Evolutionary conservation across 2,888 invertebrate genomes (phyloP), one percentile per base, ranked within the genome.

Genomic region (Palloptera scutellata): DNA sequence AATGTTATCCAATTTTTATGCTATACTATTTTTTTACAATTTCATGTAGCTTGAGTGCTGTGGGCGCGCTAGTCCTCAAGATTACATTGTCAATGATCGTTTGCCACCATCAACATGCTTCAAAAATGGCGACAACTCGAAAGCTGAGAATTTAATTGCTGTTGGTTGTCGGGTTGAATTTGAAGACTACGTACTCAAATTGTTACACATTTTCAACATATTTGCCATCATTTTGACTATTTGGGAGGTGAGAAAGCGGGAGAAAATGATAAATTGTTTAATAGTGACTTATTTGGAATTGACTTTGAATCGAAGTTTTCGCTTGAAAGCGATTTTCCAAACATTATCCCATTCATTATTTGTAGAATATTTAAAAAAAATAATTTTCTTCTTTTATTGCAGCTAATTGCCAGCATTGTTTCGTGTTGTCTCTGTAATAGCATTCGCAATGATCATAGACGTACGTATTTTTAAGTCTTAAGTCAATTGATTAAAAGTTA

Each of bases 351-450:
- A 13, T n/a, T n/a, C n/a, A n/a, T n/a, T 41, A 52, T 8, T 30
- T 61, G 30, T 9, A 41, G 3, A 42, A 42, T 9, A 42, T 58
- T 43, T 42, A 45, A n/a, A 12, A 19, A 54, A 17, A 51, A 20
- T 52, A 8, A 41, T 12, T 41, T 40, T 52, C 52, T 41, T 64
- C 17, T 61, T 40, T 41, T 70, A 19, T 45, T 75, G 1, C 70
- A 81, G 81, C 12, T 81, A 0, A 83, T 92, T 75, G 91, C 91
- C 60, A 91, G 93, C 69, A 86, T 94, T 77, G 91, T 95, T 82
- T 91, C 95, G 61, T 91, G 95, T 83, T 93, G 93, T 80, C 87
- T 96, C 79, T 93, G 93, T 76, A 92, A 92, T 83, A 92, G 93
- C 80, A 93, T 96, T 84, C 90, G 91, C 84, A 94, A 94, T 85